These are phyloP conservation scores for Hypanus sabinus DNA, from an alignment of 2,113 vertebrate species.

Conservation along the genomic window DNA sequence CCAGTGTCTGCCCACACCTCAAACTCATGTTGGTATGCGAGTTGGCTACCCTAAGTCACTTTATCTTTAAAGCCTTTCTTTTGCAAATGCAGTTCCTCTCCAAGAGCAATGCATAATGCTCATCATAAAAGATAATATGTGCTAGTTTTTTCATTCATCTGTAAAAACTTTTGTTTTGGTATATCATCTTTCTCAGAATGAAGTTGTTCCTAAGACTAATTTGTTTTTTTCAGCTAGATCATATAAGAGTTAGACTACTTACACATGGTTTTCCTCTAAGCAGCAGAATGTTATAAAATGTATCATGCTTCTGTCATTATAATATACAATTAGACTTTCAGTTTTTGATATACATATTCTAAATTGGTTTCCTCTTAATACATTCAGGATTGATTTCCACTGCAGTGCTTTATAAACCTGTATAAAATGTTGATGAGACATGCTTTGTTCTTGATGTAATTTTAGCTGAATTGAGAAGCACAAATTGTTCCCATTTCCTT, in stretches of 20 bases:
- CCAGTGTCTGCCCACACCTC: too few relatives aligned
- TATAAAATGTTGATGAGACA: not conserved
- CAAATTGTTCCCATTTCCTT: not conserved
- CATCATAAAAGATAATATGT: not conserved
- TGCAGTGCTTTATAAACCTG: not conserved
- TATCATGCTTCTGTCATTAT: not conserved
- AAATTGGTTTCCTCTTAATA: not conserved
- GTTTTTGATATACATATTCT: not conserved
- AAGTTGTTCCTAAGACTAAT: not conserved
- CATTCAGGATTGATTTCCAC: not conserved
- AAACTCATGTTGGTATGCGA: too few relatives aligned
- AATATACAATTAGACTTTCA: not conserved
- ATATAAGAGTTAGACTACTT: not conserved
- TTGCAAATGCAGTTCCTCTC: not conserved
- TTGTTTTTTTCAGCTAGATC: not conserved
- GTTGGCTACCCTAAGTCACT: too few relatives aligned
- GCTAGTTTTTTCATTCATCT: not conserved
- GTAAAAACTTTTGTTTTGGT: not conserved
- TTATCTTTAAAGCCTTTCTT: not conserved
- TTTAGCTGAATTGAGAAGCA: not conserved
- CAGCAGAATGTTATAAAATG: not conserved
- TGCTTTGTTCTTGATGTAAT: not conserved
- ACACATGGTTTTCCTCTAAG: not conserved
- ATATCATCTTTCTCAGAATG: not conserved
- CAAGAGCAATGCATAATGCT: not conserved